These are phyloP conservation scores for Chionoecetes opilio DNA, from an alignment of 1,140 invertebrate species.

Conservation along the genomic window DNA sequence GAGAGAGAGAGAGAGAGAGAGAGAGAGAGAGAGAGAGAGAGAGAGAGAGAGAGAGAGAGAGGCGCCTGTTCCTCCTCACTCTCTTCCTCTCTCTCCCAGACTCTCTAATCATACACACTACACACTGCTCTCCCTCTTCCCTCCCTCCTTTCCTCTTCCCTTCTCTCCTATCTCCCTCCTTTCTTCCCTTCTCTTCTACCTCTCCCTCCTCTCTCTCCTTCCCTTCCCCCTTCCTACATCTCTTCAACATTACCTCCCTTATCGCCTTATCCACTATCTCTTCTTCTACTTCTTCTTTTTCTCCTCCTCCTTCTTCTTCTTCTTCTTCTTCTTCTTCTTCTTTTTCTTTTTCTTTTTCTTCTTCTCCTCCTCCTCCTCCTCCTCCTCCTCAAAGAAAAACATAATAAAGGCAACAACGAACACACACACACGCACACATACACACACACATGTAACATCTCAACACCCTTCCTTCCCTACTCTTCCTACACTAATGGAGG, in stretches of 20 bases:
- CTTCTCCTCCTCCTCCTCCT: background rate
- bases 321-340: no score
- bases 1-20: background rate
- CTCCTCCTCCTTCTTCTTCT: background rate
- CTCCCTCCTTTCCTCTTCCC: background rate
- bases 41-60: background rate
- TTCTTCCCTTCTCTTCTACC: background rate
- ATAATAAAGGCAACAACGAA: background rate
- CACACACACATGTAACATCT: slow-evolving; percentile 22
- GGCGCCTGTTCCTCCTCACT: background rate
- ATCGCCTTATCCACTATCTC: background rate
- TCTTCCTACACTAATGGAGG: background rate
- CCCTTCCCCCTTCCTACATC: background rate
- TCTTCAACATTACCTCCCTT: background rate
- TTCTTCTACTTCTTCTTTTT: background rate
- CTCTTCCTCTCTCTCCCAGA: background rate
- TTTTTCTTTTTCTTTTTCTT: no score
- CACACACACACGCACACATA: slow-evolving; percentile 32
- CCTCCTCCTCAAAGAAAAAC: background rate
- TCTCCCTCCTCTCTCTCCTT: background rate
- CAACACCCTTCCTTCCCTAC: no score
- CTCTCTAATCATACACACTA: no score
- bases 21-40: background rate
- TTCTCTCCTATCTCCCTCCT: background rate
- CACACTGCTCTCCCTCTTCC: background rate